These are phyloP conservation scores for Metacarcinus magister DNA, from an alignment of 2,888 invertebrate genomes.

Conservation along the genomic window DNA sequence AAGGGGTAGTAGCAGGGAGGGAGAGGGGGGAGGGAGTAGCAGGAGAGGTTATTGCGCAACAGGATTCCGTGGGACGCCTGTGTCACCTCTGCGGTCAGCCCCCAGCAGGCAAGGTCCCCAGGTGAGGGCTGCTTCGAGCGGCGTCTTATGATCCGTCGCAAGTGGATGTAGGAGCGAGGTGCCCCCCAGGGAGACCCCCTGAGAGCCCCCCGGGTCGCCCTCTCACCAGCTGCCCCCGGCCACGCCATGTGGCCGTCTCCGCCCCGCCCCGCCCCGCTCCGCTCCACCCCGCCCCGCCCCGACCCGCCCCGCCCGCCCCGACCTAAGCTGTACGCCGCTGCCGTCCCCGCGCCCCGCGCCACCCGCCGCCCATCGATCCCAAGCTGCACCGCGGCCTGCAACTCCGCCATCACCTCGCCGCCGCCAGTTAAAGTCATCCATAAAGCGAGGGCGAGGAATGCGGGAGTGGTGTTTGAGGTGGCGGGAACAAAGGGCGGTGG, in stretches of 20 bases:
- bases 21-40: neutral
- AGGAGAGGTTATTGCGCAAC: conserved; percentile 36
- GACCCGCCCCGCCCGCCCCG: no score
- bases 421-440: conserved; percentile 68
- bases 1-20: neutral
- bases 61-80: neutral
- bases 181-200: conserved; percentile 49
- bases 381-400: neutral
- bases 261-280: neutral
- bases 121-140: conserved; percentile 37
- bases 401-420: conserved; percentile 58
- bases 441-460: conserved; percentile 63
- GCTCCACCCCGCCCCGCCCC: no score
- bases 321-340: neutral
- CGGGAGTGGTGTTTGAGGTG: conserved; percentile 66
- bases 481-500: conserved; percentile 60
- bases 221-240: conserved; percentile 73
- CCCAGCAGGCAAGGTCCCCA: neutral
- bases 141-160: conserved; percentile 30
- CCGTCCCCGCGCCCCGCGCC: neutral
- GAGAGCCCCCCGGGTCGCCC: conserved; percentile 58
- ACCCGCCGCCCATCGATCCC: conserved; percentile 18
- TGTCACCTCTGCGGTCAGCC: conserved; percentile 52
- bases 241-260: conserved; percentile 58
- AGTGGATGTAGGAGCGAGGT: conserved; percentile 30